Percentiles rank a stretch among this genome's conserved stretches.
phyloP scores from a whole-genome alignment of 1,140 invertebrate species.

The Ylistrum balloti region DNA sequence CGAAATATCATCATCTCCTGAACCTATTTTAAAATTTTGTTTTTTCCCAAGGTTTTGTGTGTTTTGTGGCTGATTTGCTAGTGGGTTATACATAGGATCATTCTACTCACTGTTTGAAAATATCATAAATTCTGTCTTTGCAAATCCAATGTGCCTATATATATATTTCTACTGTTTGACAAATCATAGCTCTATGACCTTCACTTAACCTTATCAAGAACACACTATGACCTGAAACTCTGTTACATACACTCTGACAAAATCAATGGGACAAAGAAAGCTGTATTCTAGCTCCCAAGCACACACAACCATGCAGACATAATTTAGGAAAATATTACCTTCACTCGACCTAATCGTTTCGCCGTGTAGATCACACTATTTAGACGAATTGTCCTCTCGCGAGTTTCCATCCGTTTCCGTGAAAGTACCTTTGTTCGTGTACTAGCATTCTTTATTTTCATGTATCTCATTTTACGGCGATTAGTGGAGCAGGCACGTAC shows the following conservation, averaged over 20 bases:
- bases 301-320: background rate
- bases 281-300: background rate
- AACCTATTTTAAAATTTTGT: too few species aligned
- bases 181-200: background rate
- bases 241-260: background rate
- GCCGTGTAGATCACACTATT: background rate
- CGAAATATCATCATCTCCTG: too few species aligned
- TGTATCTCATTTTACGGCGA: background rate
- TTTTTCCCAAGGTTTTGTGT: too few species aligned
- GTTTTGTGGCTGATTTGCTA: too few species aligned
- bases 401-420: background rate
- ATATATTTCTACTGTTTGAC: background rate
- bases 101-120: too few species aligned
- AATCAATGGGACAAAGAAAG: background rate
- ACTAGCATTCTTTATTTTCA: background rate
- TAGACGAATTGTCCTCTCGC: background rate
- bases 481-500: too few species aligned
- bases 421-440: background rate
- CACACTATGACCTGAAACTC: background rate
- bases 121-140: too few species aligned
- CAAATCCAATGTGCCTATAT: too few species aligned
- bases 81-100: too few species aligned
- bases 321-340: background rate
- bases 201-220: conserved; percentile 16
- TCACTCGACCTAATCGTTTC: background rate